phyloP scores from a whole-genome alignment of 23 tunicate species.

The Ascidia mentula region DNA sequence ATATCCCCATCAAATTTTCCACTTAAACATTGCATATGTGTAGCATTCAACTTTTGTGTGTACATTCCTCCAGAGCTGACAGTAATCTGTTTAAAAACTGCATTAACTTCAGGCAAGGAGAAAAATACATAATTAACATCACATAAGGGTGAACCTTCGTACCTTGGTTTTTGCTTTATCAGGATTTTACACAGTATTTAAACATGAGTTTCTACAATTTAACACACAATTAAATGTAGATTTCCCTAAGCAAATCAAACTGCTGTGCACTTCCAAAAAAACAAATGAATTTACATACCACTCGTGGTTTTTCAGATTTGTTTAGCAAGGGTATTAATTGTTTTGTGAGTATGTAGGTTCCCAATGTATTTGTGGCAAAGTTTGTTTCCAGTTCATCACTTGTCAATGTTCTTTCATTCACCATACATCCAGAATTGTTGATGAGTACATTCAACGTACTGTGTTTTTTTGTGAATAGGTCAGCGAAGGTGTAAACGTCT shows the following conservation, averaged over 20 bases:
- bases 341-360: constrained; percentile 81
- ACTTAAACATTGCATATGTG: constrained; percentile 48
- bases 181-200: no score
- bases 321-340: constrained; percentile 57
- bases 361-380: constrained; percentile 97
- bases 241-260: no score
- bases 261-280: no score
- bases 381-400: constrained; percentile 60
- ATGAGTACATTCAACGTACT: constrained; percentile 55
- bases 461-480: constrained; percentile 37
- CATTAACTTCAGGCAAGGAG: no score
- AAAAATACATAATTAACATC: no score
- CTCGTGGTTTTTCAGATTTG: constrained; percentile 58
- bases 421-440: constrained; percentile 99
- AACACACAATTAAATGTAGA: no score
- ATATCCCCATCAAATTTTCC: constrained; percentile 60
- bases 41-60: constrained; percentile 59
- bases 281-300: no score
- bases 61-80: constrained; percentile 98
- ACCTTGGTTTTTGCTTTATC: not conserved
- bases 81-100: constrained; percentile 46
- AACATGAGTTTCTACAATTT: no score
- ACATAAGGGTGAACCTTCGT: no score
- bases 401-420: constrained; percentile 36
- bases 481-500: constrained; percentile 68